These are phyloP conservation scores for Anagyrus pseudococci DNA, from an alignment of 2,888 invertebrate species.

Conservation along the genomic window DNA sequence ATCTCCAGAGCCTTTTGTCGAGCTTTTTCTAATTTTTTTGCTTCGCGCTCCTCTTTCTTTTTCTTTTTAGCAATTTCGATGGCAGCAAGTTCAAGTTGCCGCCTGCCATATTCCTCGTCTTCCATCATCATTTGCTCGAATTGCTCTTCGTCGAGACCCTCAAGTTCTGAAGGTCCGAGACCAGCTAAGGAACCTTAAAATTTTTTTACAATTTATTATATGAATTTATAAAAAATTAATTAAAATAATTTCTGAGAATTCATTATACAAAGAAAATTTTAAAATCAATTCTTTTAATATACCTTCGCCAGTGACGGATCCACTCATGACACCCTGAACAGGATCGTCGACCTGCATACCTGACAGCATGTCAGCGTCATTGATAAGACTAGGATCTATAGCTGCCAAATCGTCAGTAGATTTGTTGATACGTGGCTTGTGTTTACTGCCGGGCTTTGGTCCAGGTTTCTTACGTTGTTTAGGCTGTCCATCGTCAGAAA, in stretches of 20 bases:
- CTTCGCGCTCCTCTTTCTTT: conserved; percentile 57
- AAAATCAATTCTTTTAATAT: conserved; percentile 37
- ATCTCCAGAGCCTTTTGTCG: conserved; percentile 57
- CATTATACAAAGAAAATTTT: background rate
- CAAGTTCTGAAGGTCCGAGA: conserved; percentile 54
- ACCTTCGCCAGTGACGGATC: conserved; percentile 50
- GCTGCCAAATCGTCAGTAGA: conserved; percentile 41
- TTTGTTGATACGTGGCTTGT: conserved; percentile 49
- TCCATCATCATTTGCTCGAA: conserved; percentile 67
- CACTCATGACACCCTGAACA: conserved; percentile 41
- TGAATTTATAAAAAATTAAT: background rate
- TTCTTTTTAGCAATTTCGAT: conserved; percentile 57
- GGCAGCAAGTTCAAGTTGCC: conserved; percentile 64
- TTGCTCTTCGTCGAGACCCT: conserved; percentile 57
- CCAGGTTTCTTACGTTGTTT: conserved; percentile 59
- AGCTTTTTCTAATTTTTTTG: conserved; percentile 57
- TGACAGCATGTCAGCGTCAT: conserved; percentile 45
- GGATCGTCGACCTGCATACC: conserved; percentile 51
- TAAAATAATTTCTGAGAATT: background rate
- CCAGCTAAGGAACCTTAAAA: conserved; percentile 52
- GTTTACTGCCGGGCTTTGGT: conserved; percentile 59
- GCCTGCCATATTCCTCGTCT: conserved; percentile 68
- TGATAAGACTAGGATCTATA: conserved; percentile 43
- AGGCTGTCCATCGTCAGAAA: conserved; percentile 52
- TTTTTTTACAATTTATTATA: conserved; percentile 16